These are phyloP conservation scores for Mus pahari DNA, from an alignment of 2,113 vertebrate species.

Conservation along the genomic window DNA sequence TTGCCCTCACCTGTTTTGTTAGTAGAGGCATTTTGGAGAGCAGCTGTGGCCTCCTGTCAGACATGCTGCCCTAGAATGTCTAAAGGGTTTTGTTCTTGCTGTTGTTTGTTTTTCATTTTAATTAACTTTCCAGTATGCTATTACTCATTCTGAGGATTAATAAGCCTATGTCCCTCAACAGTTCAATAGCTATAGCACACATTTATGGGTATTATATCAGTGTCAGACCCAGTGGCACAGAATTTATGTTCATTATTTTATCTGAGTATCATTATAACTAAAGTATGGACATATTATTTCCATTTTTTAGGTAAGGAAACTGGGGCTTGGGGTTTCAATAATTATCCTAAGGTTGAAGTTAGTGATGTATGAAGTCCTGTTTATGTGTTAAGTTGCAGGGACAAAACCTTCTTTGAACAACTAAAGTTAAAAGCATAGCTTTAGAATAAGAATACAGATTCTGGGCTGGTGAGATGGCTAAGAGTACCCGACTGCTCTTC, in stretches of 20 bases:
- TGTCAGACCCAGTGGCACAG: neutral
- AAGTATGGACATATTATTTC: neutral
- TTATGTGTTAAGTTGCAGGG: neutral
- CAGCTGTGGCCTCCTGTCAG: neutral
- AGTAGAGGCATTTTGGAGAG: neutral
- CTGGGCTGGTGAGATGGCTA: too few species aligned
- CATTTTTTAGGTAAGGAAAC: constrained; percentile 31
- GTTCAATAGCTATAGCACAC: neutral
- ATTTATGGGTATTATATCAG: neutral
- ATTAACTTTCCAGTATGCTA: neutral
- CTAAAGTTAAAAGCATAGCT: neutral
- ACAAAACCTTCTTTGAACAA: neutral
- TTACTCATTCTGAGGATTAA: neutral
- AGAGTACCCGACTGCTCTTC: too few species aligned
- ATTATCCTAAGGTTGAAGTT: neutral
- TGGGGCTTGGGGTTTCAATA: neutral
- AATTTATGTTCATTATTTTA: neutral
- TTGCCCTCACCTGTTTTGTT: neutral
- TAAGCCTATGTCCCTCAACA: neutral
- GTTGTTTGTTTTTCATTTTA: neutral
- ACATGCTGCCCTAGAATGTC: neutral
- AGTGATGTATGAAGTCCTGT: neutral
- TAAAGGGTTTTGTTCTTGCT: neutral
- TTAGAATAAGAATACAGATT: neutral
- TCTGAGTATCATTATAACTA: neutral